Percentiles rank a stretch among this genome's conserved stretches.
These are phyloP conservation scores for Halesus radiatus DNA, from an alignment of 1,140 invertebrate genomes.

Conservation along the genomic window DNA sequence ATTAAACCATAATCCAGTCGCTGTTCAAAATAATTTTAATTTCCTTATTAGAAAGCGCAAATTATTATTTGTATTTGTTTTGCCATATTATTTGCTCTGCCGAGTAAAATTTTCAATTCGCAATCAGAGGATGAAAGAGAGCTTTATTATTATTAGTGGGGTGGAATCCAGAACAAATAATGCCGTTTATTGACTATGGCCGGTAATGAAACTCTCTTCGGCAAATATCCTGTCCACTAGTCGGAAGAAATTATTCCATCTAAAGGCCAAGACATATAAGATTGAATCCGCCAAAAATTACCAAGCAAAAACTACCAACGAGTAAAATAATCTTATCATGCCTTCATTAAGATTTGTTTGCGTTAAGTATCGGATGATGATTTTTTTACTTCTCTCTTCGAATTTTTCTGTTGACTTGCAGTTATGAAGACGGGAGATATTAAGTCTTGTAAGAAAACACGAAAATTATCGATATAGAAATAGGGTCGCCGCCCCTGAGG, in stretches of 20 bases:
- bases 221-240: conserved; percentile 46
- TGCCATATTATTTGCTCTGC: neutral
- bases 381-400: neutral
- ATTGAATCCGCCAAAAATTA: neutral
- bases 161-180: conserved; percentile 35
- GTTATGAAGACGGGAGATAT: neutral
- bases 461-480: conserved; percentile 44
- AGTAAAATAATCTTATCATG: neutral
- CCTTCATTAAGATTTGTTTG: too few species aligned
- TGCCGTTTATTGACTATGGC: conserved; percentile 41
- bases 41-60: neutral
- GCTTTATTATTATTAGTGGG: conserved; percentile 10
- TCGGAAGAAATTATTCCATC: conserved; percentile 44
- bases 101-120: neutral
- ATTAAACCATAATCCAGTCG: too few species aligned
- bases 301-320: conserved; percentile 2
- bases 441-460: conserved; percentile 9
- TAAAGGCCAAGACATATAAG: conserved; percentile 18
- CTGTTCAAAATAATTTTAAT: neutral
- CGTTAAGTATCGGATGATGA: too few species aligned
- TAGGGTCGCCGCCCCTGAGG: neutral
- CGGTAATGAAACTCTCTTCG: conserved; percentile 40
- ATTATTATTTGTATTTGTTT: neutral
- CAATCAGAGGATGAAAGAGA: neutral
- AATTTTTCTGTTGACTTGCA: neutral